Evolutionary conservation across 2,113 vertebrate genomes (phyloP), one percentile per base, ranked within the genome.

Genomic region (Agapornis roseicollis): DNA sequence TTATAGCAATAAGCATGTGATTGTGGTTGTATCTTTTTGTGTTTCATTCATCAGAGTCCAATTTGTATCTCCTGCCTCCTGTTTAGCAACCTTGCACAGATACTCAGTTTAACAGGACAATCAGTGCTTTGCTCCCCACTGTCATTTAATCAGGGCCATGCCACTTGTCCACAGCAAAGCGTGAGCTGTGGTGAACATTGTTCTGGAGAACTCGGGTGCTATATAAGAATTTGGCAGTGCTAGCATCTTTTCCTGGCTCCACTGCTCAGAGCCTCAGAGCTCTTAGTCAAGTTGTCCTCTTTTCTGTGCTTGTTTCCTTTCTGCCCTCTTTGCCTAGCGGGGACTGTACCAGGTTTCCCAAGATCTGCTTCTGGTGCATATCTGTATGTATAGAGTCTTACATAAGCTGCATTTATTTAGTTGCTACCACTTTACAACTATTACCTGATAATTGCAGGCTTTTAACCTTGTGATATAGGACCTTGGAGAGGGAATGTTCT

Each of bases 21-120:
- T 53, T 84, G 88, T 90, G 23, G 80, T 90, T 85, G 63, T 95
- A 86, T 88, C 93, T 96, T 95, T 92, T 96, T 93, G 87, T 93
- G 64, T 87, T 96, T 94, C 79, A 42, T 77, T 94, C 78, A 90
- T 73, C 88, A 85, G 68, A 55, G 52, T 69, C 37, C 0, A 80
- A 92, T 93, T 69, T 4, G 7, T 91, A 95, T 84, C 94, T 93
- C 37, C 31, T 68, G 24, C 73, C 90, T 94, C 79, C 82, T 82
- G 28, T 94, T 95, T 60, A 76, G 80, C 80, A 95, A 39, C 66
- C 58, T n/a, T 55, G 29, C 52, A 68, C 29, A 79, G 79, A 71
- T 80, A 74, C 76, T 74, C 76, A 63, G 60, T 89, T 92, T 85
- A 89, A 79, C 24, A 77, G 83, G 71, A 77, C 89, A 79, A 37